A percentile compares a stretch with the other conserved stretches of the same genome.
Evolutionary conservation across 1,140 invertebrate species (phyloP).

Genomic region (Doryteuthis pealeii): DNA sequence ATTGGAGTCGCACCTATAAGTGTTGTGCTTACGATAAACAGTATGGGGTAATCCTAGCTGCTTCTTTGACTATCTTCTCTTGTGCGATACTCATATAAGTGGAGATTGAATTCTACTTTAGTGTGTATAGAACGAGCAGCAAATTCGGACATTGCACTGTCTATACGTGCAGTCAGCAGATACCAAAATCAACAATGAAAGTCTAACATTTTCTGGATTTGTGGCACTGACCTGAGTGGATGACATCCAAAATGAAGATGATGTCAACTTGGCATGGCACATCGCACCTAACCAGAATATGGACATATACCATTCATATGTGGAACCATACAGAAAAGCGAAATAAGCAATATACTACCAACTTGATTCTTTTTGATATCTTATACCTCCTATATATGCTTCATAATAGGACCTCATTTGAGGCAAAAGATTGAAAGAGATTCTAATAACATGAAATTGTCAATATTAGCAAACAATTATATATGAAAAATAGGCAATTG

Average conservation of each 20-base stretch:
- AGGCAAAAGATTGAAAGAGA: too few relatives aligned
- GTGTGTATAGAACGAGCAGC: conserved; percentile 25
- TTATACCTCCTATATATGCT: too few relatives aligned
- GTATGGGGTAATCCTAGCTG: conserved; percentile 30
- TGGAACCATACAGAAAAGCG: neutral
- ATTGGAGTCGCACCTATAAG: conserved; percentile 30
- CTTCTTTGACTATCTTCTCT: conserved; percentile 25
- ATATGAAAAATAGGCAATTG: too few relatives aligned
- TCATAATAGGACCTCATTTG: too few relatives aligned
- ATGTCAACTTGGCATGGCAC: conserved; percentile 38
- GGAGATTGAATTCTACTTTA: conserved; percentile 29
- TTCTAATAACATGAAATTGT: too few relatives aligned
- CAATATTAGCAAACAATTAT: too few relatives aligned
- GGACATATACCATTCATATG: too few relatives aligned
- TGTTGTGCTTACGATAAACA: conserved; percentile 34
- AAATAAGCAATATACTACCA: too few relatives aligned
- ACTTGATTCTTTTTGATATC: too few relatives aligned
- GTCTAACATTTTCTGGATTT: conserved; percentile 23
- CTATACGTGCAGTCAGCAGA: conserved; percentile 10
- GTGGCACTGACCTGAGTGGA: conserved; percentile 27
- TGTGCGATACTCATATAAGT: conserved; percentile 26
- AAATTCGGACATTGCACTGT: conserved; percentile 14
- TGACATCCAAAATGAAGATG: conserved; percentile 40
- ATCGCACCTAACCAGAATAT: conserved; percentile 1
- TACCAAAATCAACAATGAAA: conserved; percentile 22